phyloP scores from a whole-genome alignment of 2,888 invertebrate genomes.

The Furcula furcula region DNA sequence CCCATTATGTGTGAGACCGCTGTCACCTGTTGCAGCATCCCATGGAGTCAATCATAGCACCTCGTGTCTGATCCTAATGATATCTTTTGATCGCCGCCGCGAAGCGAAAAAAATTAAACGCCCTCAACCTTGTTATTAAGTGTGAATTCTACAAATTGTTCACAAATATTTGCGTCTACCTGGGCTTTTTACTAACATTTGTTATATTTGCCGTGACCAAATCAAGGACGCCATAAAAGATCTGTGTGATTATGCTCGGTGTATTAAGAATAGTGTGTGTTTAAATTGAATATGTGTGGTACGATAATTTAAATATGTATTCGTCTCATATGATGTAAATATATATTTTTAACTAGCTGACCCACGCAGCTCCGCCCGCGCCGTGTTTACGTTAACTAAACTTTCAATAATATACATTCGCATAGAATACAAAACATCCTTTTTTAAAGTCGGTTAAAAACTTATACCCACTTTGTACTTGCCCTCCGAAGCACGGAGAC shows the following conservation, averaged over 20 bases:
- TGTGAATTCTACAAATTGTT: conserved; percentile 80
- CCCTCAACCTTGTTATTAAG: conserved; percentile 71
- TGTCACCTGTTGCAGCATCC: conserved; percentile 63
- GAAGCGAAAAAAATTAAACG: conserved; percentile 51
- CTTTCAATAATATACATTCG: no score
- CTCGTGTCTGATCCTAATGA: conserved; percentile 57
- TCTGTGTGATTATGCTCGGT: conserved; percentile 59
- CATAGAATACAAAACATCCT: no score
- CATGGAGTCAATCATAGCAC: conserved; percentile 67
- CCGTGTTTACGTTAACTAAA: no score
- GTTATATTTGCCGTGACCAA: conserved; percentile 68
- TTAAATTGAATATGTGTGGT: no score
- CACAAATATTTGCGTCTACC: conserved; percentile 81
- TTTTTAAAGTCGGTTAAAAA: no score
- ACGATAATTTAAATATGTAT: no score
- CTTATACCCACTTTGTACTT: no score
- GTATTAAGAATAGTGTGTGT: conserved; percentile 48
- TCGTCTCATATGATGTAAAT: no score
- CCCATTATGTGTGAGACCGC: conserved; percentile 26
- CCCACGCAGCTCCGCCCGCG: no score
- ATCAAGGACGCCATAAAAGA: conserved; percentile 64
- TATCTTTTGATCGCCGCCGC: conserved; percentile 58
- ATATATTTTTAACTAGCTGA: no score
- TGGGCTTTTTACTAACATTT: conserved; percentile 66
- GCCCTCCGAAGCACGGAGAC: no score